Base-by-base conservation (phyloP, 1,140 invertebrate genomes). In the Pseudomyrmex gracilis region DNA sequence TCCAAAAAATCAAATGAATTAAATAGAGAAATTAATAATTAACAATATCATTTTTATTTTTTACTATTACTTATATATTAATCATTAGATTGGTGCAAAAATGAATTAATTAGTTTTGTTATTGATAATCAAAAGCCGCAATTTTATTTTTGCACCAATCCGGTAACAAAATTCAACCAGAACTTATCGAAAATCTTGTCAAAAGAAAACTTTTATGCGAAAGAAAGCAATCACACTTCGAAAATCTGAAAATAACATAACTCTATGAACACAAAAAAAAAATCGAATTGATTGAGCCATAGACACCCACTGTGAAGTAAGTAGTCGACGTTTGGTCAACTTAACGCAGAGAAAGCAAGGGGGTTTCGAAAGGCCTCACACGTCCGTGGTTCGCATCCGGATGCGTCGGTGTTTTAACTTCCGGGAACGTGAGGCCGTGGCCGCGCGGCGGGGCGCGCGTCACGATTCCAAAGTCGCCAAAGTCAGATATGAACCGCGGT, bases 391-490 rank as follows among this genome's bases (percentile, higher is more conserved):
- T 91, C 88, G 90, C 89, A 92, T 93, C 92, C 92, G 93, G 93
- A 92, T 90, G 90, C 91, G 93, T 91, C 87, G 87, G 86, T 92
- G 90, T 91, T 85, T 87, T 86, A 87, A 93, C 93, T 93, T 94
- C 93, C 93, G 92, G 91, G 90, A 93, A 94, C 92, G 93, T 94
- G 93, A 93, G 92, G 76, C 85, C 71, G 85, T 89, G 90, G 90
- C 86, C 58, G 73, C 73, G 45, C 58, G 58, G 83, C 77, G 58
- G 55, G 53, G 66, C 63, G 64, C 68, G 66, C 71, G 66, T 67
- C 84, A 83, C 22, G 13, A 51, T 67, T 12, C 78, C 74, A n/a
- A n/a, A n/a, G 71, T 87, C 86, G 80, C 86, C 86, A 82, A 86
- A 90, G 89, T 86, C 84, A 85, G 82, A 85, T 77, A 60, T 67